These are phyloP conservation scores for Brassicogethes aeneus DNA, from an alignment of 2,888 invertebrate species.

Conservation along the genomic window DNA sequence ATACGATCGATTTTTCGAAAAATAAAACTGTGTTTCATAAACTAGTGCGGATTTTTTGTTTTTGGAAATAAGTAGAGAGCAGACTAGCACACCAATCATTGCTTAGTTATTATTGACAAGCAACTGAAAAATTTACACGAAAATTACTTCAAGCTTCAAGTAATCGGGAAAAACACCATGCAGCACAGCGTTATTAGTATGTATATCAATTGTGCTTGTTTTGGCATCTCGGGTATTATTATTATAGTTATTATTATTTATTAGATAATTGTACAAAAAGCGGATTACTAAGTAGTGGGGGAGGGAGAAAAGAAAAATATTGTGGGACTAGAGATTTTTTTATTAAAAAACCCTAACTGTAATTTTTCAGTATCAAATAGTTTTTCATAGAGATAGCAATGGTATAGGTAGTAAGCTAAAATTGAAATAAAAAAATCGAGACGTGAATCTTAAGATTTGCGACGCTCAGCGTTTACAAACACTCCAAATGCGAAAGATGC, in stretches of 20 bases:
- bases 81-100: constrained; percentile 31
- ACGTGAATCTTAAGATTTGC: constrained; percentile 3
- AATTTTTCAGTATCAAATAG: constrained; percentile 55
- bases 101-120: constrained; percentile 4
- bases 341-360: constrained; percentile 44
- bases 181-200: no score
- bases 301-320: constrained; percentile 36
- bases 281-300: no score
- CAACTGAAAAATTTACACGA: constrained; percentile 7
- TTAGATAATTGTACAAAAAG: no score
- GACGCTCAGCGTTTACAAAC: constrained; percentile 12
- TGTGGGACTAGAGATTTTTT: constrained; percentile 62
- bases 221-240: neutral
- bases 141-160: no score
- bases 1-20: constrained; percentile 9
- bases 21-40: constrained; percentile 21
- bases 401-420: constrained; percentile 44
- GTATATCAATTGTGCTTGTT: neutral
- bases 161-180: no score
- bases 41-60: constrained; percentile 25
- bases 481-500: neutral
- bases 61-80: constrained; percentile 19
- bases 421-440: constrained; percentile 28
- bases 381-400: constrained; percentile 42
- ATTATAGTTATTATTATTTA: no score